Conservation (phyloP, 2,113 vertebrate genomes). For the Atractosteus spatula region DNA sequence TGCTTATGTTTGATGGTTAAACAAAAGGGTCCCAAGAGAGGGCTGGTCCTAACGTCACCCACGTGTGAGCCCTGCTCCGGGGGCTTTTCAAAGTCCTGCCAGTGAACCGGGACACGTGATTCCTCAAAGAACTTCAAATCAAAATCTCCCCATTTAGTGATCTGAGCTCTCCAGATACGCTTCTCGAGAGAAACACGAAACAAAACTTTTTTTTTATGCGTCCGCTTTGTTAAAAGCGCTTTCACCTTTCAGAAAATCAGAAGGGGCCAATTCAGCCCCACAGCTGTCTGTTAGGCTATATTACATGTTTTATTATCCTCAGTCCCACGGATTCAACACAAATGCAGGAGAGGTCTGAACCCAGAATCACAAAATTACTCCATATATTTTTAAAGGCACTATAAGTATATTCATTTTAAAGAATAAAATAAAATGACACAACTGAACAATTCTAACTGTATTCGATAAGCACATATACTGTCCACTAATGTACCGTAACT, state of each 20-base stretch:
- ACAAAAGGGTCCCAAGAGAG: slow-evolving; percentile 97
- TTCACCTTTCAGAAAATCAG: slow-evolving; percentile 21
- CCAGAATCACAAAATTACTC: too few species aligned
- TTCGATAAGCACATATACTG: too few species aligned
- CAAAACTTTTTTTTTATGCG: slow-evolving; percentile 52
- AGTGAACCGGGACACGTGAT: slow-evolving; percentile 86
- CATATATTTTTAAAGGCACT: too few species aligned
- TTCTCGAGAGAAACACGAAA: slow-evolving; percentile 35
- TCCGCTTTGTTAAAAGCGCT: slow-evolving; percentile 53
- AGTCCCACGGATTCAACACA: too few species aligned
- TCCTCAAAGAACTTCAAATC: slow-evolving; percentile 69
- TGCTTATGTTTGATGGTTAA: slow-evolving; percentile 88
- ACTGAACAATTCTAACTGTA: too few species aligned
- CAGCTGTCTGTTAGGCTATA: slow-evolving; percentile 11
- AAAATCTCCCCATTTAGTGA: slow-evolving; percentile 59
- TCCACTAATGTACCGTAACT: too few species aligned
- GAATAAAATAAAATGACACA: too few species aligned
- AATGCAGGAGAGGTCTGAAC: too few species aligned
- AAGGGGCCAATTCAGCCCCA: slow-evolving; percentile 17
- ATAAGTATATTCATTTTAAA: too few species aligned
- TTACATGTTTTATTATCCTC: too few species aligned
- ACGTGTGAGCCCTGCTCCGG: slow-evolving; percentile 79
- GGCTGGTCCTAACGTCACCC: slow-evolving; percentile 91
- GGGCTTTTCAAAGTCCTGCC: slow-evolving; percentile 69
- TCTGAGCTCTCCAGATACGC: slow-evolving; percentile 59